phyloP scores from a whole-genome alignment of 2,113 vertebrate species.

The Machaerirhynchus nigripectus region DNA sequence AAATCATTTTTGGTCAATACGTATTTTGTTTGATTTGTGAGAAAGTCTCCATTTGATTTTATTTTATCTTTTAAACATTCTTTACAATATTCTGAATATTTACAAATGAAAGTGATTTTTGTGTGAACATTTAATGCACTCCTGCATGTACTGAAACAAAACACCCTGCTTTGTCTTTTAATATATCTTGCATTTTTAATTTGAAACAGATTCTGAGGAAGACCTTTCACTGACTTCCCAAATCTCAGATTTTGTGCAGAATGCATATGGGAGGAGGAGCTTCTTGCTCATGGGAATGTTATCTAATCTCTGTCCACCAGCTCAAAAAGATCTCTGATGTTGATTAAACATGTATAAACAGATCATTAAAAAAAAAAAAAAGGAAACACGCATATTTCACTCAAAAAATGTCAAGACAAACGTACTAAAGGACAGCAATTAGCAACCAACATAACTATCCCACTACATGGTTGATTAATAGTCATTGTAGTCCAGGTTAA shows the following conservation, averaged over 20 bases:
- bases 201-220: neutral
- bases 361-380: neutral
- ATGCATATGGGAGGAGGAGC: neutral
- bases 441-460: neutral
- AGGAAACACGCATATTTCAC: slow-evolving; percentile 10
- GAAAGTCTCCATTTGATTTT: neutral
- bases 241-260: neutral
- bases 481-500: neutral
- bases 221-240: neutral
- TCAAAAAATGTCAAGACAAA: slow-evolving; percentile 10
- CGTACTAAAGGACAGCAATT: neutral
- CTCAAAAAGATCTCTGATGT: slow-evolving; percentile 49
- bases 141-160: neutral
- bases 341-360: slow-evolving; percentile 63
- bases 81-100: neutral
- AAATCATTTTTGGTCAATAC: neutral
- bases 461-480: neutral
- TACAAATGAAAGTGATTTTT: neutral
- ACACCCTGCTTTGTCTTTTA: neutral
- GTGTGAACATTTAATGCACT: neutral
- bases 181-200: neutral
- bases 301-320: neutral
- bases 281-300: slow-evolving; percentile 43
- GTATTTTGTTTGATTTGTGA: neutral
- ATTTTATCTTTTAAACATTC: neutral